phyloP scores from a whole-genome alignment of 2,797 vertebrate species.

The Tangara arthus region DNA sequence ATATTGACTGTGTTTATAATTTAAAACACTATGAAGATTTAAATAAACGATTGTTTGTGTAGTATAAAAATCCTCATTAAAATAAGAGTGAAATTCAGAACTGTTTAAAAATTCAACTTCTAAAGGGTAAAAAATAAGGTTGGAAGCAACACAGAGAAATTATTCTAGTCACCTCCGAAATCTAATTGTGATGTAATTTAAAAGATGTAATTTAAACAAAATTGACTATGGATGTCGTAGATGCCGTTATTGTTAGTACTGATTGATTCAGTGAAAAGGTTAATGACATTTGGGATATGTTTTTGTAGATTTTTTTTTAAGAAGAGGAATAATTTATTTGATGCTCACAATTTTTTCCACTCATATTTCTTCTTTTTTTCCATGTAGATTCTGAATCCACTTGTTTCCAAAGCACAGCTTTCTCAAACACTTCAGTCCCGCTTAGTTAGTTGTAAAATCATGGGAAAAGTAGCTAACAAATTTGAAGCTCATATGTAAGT shows the following conservation, averaged over 20 bases:
- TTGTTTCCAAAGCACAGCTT: slow-evolving; percentile 89
- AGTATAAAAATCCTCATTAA: neutral
- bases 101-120: neutral
- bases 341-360: neutral
- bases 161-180: neutral
- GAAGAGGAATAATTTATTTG: neutral
- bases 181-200: neutral
- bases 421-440: slow-evolving; percentile 89
- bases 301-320: neutral
- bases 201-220: neutral
- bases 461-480: slow-evolving; percentile 90
- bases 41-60: neutral
- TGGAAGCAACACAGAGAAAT: neutral
- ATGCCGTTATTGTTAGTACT: neutral
- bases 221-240: neutral
- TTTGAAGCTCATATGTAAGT: slow-evolving; percentile 91
- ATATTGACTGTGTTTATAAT: neutral
- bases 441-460: slow-evolving; percentile 89
- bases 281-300: neutral
- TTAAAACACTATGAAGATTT: neutral
- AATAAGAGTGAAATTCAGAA: neutral
- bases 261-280: neutral
- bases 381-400: slow-evolving; percentile 87
- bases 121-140: neutral
- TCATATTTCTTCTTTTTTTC: slow-evolving; percentile 10